These are phyloP conservation scores for Conchocele bisecta DNA, from an alignment of 2,888 invertebrate genomes.

Conservation along the genomic window DNA sequence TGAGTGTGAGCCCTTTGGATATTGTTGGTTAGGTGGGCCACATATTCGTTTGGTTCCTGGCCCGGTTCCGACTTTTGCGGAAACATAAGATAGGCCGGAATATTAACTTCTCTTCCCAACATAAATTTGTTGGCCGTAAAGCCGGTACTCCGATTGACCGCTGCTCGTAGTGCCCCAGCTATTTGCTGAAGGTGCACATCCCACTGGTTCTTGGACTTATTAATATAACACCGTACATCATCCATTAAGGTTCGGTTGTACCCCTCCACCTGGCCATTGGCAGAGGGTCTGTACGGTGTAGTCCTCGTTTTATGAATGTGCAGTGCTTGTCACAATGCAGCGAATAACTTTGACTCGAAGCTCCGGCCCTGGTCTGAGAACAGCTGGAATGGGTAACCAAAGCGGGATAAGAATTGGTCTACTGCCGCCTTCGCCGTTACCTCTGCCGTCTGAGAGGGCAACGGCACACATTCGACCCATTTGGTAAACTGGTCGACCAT, in stretches of 20 bases:
- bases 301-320: conserved; percentile 25
- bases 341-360: conserved; percentile 25
- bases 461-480: conserved; percentile 42
- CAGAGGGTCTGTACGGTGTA: conserved; percentile 22
- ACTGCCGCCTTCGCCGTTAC: conserved; percentile 40
- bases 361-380: conserved; percentile 41
- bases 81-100: conserved; percentile 36
- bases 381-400: conserved; percentile 37
- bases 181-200: conserved; percentile 40
- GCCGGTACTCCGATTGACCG: conserved; percentile 41
- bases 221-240: conserved; percentile 27
- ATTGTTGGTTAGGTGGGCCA: not conserved
- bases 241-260: conserved; percentile 24
- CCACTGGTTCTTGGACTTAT: conserved; percentile 34
- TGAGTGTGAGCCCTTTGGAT: conserved; percentile 25
- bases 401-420: conserved; percentile 33
- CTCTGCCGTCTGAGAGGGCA: conserved; percentile 43
- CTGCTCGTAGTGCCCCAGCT: conserved; percentile 37
- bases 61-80: not conserved
- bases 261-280: conserved; percentile 22
- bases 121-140: conserved; percentile 47
- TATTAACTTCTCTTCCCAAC: conserved; percentile 41
- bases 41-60: conserved; percentile 9
- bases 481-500: conserved; percentile 55
- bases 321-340: conserved; percentile 14